phyloP scores from a whole-genome alignment of 2,797 vertebrate species.

The Labroides dimidiatus region DNA sequence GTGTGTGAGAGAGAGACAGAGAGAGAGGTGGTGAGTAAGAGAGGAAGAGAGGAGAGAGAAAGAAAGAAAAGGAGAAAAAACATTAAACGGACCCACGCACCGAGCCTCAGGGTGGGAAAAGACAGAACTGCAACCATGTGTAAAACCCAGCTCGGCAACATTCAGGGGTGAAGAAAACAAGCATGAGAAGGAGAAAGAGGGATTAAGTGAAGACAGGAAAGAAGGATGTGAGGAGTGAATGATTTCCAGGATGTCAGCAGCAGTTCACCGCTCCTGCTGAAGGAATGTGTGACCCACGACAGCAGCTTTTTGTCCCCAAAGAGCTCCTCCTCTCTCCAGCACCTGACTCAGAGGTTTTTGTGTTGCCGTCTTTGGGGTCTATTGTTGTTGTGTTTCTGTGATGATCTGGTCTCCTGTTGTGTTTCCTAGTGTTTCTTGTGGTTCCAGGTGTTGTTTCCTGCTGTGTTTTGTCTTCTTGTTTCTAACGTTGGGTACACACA shows the following conservation, averaged over 20 bases:
- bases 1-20: too few species aligned
- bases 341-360: not conserved
- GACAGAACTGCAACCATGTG: constrained; percentile 62
- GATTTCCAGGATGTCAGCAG: constrained; percentile 66
- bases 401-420: too few species aligned
- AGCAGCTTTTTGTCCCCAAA: constrained; percentile 1
- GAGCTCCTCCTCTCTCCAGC: not conserved
- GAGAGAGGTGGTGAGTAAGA: constrained; percentile 64
- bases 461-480: too few species aligned
- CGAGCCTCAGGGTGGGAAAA: constrained; percentile 61
- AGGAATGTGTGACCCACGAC: constrained; percentile 52
- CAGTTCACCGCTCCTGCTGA: constrained; percentile 46
- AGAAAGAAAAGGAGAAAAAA: constrained; percentile 57
- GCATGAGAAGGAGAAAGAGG: too few species aligned
- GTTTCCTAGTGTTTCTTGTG: too few species aligned
- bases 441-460: too few species aligned
- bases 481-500: too few species aligned
- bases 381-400: not conserved
- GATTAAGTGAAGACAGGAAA: constrained; percentile 6
- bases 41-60: constrained; percentile 27
- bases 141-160: constrained; percentile 4
- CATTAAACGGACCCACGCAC: constrained; percentile 69
- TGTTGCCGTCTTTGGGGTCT: constrained; percentile 9
- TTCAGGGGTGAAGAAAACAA: constrained; percentile 7
- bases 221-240: constrained; percentile 33